A percentile compares a stretch with the other conserved stretches of the same genome.
phyloP scores from a whole-genome alignment of 2,797 vertebrate genomes.

The Microctenopoma lineatum region DNA sequence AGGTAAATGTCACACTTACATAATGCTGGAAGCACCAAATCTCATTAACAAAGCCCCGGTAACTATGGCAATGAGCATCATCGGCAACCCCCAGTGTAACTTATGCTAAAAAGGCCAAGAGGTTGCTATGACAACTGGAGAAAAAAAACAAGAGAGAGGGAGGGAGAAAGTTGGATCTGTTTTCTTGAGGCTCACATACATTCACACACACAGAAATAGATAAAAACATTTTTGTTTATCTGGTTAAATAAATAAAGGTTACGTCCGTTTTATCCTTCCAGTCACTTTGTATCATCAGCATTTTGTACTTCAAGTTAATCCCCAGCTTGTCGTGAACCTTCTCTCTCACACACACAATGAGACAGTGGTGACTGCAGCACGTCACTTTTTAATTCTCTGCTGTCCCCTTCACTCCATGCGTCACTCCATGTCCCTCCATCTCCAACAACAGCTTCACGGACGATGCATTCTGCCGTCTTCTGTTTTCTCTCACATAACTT shows the following conservation, averaged over 20 bases:
- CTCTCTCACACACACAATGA: neutral
- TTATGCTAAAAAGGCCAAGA: slow-evolving; percentile 71
- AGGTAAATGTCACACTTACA: slow-evolving; percentile 66
- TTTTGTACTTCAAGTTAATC: neutral
- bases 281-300: slow-evolving; percentile 4
- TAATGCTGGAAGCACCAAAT: slow-evolving; percentile 39
- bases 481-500: neutral
- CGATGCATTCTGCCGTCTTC: neutral
- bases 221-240: neutral
- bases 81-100: slow-evolving; percentile 53
- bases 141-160: slow-evolving; percentile 44
- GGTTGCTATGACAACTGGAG: slow-evolving; percentile 77
- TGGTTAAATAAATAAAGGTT: neutral
- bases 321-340: slow-evolving; percentile 7
- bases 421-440: neutral
- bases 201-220: neutral
- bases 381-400: slow-evolving; percentile 8
- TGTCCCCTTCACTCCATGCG: too few species aligned
- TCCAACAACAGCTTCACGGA: neutral
- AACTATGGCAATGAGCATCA: slow-evolving; percentile 73
- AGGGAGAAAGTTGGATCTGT: slow-evolving; percentile 44
- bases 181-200: slow-evolving; percentile 17
- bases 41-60: slow-evolving; percentile 59
- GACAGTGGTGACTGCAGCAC: slow-evolving; percentile 17
- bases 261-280: neutral